Conservation (phyloP, 2,113 vertebrate genomes). For the Halcyon senegalensis region DNA sequence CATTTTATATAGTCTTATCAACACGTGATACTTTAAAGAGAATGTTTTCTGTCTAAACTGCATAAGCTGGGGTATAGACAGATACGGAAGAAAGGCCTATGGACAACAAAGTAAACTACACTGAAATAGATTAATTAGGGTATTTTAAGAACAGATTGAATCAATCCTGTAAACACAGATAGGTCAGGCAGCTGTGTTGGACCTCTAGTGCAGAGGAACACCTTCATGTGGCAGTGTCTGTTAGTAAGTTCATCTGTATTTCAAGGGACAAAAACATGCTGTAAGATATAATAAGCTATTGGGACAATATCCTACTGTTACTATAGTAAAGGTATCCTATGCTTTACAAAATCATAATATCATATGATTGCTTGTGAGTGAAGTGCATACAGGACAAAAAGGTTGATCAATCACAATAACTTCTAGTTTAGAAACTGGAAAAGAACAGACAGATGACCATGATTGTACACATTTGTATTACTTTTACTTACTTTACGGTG, state of each 20-base stretch:
- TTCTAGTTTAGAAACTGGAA: not conserved
- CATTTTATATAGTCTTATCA: not conserved
- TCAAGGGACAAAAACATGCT: not conserved
- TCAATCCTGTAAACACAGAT: not conserved
- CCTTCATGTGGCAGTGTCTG: not conserved
- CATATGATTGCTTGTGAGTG: not conserved
- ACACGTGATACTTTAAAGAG: not conserved
- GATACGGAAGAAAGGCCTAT: not conserved
- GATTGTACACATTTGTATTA: not conserved
- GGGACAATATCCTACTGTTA: not conserved
- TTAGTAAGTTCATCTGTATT: not conserved
- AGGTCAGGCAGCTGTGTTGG: not conserved
- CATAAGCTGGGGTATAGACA: not conserved
- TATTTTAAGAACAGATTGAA: not conserved
- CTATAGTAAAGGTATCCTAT: not conserved
- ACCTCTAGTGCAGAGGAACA: not conserved
- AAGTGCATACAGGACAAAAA: not conserved
- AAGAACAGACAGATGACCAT: not conserved
- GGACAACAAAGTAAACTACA: not conserved
- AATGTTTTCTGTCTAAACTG: not conserved
- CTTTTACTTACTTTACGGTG: not conserved
- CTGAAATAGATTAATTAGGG: not conserved
- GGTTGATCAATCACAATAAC: not conserved
- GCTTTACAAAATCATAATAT: not conserved
- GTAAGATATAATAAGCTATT: not conserved